These are phyloP conservation scores for Hypsopygia costalis DNA, from an alignment of 2,888 invertebrate species.

Conservation along the genomic window DNA sequence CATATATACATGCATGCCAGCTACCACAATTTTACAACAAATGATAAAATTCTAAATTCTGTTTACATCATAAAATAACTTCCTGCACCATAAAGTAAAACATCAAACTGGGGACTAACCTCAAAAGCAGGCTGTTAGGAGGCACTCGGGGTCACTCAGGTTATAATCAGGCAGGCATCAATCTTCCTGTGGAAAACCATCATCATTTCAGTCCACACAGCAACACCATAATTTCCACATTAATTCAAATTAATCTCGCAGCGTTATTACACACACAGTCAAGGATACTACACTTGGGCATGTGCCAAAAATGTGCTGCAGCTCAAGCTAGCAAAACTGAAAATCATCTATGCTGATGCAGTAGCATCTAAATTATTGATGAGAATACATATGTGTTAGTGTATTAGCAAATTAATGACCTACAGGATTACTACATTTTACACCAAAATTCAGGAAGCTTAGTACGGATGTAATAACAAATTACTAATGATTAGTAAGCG, in stretches of 20 bases:
- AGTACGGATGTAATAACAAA: neutral
- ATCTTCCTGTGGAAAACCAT: slow-evolving; percentile 72
- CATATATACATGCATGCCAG: too few relatives aligned
- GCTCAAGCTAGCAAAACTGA: slow-evolving; percentile 58
- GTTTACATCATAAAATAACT: neutral
- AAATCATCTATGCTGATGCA: slow-evolving; percentile 58
- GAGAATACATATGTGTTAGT: slow-evolving; percentile 36
- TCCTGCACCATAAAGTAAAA: neutral
- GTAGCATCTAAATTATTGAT: slow-evolving; percentile 27
- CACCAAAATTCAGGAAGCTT: neutral
- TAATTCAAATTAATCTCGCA: slow-evolving; percentile 41
- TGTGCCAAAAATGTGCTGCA: slow-evolving; percentile 65
- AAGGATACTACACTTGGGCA: slow-evolving; percentile 69
- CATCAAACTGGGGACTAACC: slow-evolving; percentile 57
- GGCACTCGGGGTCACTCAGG: slow-evolving; percentile 70
- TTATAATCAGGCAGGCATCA: slow-evolving; percentile 66
- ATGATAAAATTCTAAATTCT: too few relatives aligned
- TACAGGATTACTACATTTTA: neutral
- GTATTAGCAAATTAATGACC: slow-evolving; percentile 24
- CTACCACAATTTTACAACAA: too few relatives aligned
- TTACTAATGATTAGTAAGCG: slow-evolving; percentile 5
- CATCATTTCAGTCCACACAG: slow-evolving; percentile 47
- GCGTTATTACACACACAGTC: slow-evolving; percentile 56
- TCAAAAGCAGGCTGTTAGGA: slow-evolving; percentile 75
- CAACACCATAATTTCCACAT: slow-evolving; percentile 38